Base-by-base conservation (phyloP, 2,888 invertebrate species). In the Tribolium freemani region DNA sequence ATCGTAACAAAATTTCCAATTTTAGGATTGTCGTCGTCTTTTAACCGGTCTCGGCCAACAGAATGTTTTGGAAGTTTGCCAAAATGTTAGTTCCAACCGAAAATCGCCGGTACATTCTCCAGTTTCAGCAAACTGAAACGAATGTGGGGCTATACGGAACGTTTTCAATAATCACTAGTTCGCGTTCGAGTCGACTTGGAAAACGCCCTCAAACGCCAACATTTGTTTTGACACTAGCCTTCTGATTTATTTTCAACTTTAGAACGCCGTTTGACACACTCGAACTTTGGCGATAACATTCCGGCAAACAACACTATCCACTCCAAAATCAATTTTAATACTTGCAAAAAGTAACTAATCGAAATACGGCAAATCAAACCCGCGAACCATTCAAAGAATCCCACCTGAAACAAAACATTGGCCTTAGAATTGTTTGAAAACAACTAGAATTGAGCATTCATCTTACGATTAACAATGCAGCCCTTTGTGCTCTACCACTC, bases 81-180 rank as follows among this genome's bases (percentile, higher is more conserved):
- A 83, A 77, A 79, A 76, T 76, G 78, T 78, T 80, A 79, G 78
- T 80, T 77, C 73, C 73, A 72, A 74, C 75, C 70, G 75, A 78
- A 77, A 79, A 79, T 80, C 75, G 77, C 75, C 75, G 74, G 77
- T 75, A 75, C 74, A 73, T 74, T 78, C 75, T 71, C 78, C 78
- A 81, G 77, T 80, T 81, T 80, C 78, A 77, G 79, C 77, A 80
- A 81, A 83, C 80, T 81, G 78, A 82, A 82, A 83, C 79, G 82
- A 81, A 82, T 82, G 81, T 81, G 77, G 79, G 73, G 74, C 77
- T 78, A 76, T 79, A 77, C 75, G 77, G 78, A 79, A 79, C 79
- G 78, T 82, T 81, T 83, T 83, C 82, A 83, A 83, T 82, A 83
- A 82, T 81, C 80, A 82, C 79, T 72, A 78, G 73, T 77, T 76